Evolutionary conservation across 2,113 vertebrate genomes (phyloP).

Genomic region (Sinocyclocheilus maitianheensis): DNA sequence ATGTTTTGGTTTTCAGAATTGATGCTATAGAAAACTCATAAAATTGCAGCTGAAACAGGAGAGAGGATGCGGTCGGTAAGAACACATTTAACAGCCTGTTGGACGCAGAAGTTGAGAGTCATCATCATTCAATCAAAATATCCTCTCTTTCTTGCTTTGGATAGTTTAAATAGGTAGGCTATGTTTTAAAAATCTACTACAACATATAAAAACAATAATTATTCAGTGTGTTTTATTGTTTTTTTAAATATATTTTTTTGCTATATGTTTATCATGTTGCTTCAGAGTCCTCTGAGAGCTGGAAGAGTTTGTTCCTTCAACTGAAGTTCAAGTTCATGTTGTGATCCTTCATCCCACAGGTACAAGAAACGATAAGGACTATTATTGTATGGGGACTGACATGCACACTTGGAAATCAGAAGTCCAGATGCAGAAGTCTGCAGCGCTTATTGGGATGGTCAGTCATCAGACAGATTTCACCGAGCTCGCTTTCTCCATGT

Average conservation of each 20-base stretch:
- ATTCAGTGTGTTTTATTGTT: neutral
- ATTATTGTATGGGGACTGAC: constrained; percentile 56
- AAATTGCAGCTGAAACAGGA: too few species aligned
- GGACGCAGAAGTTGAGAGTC: too few species aligned
- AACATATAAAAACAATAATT: neutral
- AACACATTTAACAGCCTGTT: too few species aligned
- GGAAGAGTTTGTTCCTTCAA: neutral
- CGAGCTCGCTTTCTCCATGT: too few species aligned
- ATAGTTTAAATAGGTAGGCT: too few species aligned
- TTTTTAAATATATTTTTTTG: neutral
- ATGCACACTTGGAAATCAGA: constrained; percentile 70
- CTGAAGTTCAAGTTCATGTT: neutral
- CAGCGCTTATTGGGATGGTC: constrained; percentile 31
- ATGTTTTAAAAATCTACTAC: too few species aligned
- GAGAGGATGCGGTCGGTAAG: too few species aligned
- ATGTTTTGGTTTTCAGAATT: constrained; percentile 65
- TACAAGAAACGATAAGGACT: constrained; percentile 42
- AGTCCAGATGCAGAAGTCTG: constrained; percentile 70
- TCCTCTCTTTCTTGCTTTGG: too few species aligned
- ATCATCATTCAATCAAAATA: too few species aligned
- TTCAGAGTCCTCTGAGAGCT: neutral
- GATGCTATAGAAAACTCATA: constrained; percentile 54
- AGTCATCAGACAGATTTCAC: constrained; percentile 60
- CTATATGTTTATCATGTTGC: neutral
- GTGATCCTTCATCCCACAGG: constrained; percentile 55